phyloP scores from a whole-genome alignment of 2,888 invertebrate genomes.

The Neria commutata region DNA sequence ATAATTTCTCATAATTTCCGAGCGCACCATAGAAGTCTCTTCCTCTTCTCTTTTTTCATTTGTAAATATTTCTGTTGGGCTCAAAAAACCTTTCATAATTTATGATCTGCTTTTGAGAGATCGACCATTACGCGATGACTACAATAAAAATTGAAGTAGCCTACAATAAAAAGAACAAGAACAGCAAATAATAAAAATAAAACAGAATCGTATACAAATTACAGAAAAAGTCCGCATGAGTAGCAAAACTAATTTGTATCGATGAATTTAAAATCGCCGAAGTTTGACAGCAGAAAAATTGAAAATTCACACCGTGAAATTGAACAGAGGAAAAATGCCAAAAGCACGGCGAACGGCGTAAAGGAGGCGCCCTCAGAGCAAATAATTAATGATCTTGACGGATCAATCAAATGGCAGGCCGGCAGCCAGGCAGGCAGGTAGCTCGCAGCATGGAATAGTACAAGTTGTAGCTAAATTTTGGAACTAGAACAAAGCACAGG shows the following conservation, averaged over 20 bases:
- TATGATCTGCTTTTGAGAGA: background rate
- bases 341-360: constrained; percentile 8
- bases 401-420: constrained; percentile 45
- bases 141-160: background rate
- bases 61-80: background rate
- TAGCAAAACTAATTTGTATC: constrained; percentile 39
- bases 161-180: background rate
- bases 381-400: constrained; percentile 51
- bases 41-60: no score
- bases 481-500: background rate
- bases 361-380: constrained; percentile 32
- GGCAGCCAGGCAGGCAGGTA: no score
- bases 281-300: constrained; percentile 30
- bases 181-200: background rate
- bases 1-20: no score
- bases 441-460: no score
- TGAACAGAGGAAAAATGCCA: constrained; percentile 37
- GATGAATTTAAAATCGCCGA: constrained; percentile 21
- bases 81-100: background rate
- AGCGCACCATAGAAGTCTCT: no score
- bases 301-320: constrained; percentile 41
- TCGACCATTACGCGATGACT: background rate
- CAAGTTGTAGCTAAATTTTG: background rate
- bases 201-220: background rate
- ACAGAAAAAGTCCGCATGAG: constrained; percentile 26